These are phyloP conservation scores for Amorpha juglandis DNA, from an alignment of 2,888 invertebrate species.

Conservation along the genomic window DNA sequence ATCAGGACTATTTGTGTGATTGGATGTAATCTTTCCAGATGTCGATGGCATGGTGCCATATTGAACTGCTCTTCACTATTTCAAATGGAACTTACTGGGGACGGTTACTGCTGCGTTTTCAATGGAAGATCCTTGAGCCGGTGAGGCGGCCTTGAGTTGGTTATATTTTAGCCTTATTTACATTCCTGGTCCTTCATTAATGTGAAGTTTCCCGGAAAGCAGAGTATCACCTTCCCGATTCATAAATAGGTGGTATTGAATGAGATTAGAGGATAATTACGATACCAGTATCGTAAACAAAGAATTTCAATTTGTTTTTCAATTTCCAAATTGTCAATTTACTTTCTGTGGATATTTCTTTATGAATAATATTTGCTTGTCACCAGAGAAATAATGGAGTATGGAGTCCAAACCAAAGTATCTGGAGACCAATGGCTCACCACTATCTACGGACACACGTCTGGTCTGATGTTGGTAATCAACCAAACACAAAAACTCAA, in stretches of 20 bases:
- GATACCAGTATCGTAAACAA: no score
- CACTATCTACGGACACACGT: slow-evolving; percentile 42
- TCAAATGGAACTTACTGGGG: slow-evolving; percentile 73
- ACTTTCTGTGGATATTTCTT: neutral
- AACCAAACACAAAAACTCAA: slow-evolving; percentile 52
- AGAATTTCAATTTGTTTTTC: no score
- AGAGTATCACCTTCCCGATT: no score
- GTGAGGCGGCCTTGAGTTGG: slow-evolving; percentile 37
- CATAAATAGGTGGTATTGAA: no score
- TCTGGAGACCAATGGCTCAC: slow-evolving; percentile 31
- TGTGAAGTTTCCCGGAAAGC: no score
- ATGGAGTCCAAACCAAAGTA: slow-evolving; percentile 16
- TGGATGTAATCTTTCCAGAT: slow-evolving; percentile 51
- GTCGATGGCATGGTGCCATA: slow-evolving; percentile 64
- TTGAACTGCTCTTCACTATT: slow-evolving; percentile 75
- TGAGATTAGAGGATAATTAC: no score
- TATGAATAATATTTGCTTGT: neutral
- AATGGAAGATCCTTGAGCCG: slow-evolving; percentile 68
- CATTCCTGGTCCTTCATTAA: no score
- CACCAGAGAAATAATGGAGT: slow-evolving; percentile 33
- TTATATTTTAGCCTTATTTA: no score
- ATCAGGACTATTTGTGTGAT: no score
- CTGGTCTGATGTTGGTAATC: slow-evolving; percentile 55
- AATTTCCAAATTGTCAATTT: no score
- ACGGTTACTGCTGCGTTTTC: slow-evolving; percentile 84